phyloP scores from a whole-genome alignment of 2,797 vertebrate genomes.

The Molossus molossus region DNA sequence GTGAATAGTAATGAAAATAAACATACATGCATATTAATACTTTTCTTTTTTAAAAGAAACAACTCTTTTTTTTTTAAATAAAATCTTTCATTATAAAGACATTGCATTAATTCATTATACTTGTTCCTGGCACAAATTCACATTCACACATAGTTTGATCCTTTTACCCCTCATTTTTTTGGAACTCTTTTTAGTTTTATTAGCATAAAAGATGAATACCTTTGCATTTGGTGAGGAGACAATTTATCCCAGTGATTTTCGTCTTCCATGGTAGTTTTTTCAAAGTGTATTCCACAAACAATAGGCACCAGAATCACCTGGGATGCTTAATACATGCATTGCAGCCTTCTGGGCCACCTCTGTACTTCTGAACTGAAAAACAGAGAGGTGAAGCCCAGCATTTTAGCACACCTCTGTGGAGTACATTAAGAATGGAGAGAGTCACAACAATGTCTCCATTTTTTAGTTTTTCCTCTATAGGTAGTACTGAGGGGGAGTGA shows the following conservation, averaged over 20 bases:
- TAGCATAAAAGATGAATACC: background rate
- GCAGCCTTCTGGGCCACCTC: background rate
- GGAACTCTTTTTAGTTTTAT: background rate
- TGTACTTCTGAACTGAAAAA: background rate
- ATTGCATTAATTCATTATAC: background rate
- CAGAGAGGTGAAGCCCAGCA: background rate
- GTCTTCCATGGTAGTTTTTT: background rate
- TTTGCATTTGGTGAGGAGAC: background rate
- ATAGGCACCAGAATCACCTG: background rate
- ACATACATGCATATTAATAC: background rate
- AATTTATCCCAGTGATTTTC: background rate
- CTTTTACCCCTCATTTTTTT: background rate
- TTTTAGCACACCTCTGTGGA: background rate
- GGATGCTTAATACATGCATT: background rate
- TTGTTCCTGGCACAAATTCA: constrained; percentile 21
- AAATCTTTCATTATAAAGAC: background rate
- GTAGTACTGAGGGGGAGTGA: no score
- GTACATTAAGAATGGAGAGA: background rate
- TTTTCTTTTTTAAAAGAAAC: background rate
- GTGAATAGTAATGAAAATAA: constrained; percentile 11
- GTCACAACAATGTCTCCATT: background rate
- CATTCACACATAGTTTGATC: background rate
- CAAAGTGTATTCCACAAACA: background rate
- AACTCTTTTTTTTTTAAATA: constrained; percentile 33
- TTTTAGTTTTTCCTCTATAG: background rate